Evolutionary conservation across 2,888 invertebrate species (phyloP).

Genomic region (Phaonia tiefii): DNA sequence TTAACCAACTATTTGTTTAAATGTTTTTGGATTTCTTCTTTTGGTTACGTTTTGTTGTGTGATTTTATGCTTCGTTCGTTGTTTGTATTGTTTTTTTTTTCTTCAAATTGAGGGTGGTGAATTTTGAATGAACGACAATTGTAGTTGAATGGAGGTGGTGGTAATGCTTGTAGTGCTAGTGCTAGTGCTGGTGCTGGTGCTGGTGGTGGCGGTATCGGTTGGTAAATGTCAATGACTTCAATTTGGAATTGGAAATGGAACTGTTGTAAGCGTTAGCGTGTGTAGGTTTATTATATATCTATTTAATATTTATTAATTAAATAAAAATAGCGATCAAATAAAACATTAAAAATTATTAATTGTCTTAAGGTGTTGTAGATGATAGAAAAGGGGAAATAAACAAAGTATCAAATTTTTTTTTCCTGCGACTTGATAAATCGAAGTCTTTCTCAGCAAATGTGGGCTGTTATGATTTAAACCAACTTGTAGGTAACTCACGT

Average conservation of each 20-base stretch:
- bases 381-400: no score
- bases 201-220: neutral
- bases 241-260: neutral
- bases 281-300: neutral
- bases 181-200: neutral
- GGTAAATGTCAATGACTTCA: constrained; percentile 20
- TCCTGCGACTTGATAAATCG: no score
- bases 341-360: neutral
- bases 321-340: constrained; percentile 2
- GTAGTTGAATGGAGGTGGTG: neutral
- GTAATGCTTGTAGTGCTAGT: neutral
- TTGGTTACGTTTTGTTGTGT: no score
- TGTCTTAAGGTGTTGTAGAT: no score
- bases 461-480: no score
- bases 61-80: constrained; percentile 1
- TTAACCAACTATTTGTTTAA: constrained; percentile 11
- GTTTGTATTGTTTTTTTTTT: neutral
- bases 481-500: no score
- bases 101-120: constrained; percentile 44
- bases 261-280: neutral
- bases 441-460: no score
- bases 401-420: no score
- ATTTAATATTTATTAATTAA: neutral
- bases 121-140: neutral
- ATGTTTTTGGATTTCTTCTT: neutral